These are phyloP conservation scores for Pammene aurita DNA, from an alignment of 2,888 invertebrate genomes.

Conservation along the genomic window DNA sequence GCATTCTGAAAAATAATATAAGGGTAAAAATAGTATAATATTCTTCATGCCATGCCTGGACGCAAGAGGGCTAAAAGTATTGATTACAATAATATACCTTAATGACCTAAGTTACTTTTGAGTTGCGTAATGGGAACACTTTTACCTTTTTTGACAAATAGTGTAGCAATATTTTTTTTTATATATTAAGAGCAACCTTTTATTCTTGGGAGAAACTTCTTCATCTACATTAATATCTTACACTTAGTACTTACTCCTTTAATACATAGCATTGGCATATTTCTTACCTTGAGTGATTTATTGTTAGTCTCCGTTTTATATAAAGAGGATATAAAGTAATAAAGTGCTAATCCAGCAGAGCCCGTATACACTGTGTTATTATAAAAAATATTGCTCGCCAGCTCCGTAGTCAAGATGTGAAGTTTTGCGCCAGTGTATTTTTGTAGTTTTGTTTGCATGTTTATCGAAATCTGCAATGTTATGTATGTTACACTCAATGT, in stretches of 20 bases:
- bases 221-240: background rate
- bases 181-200: no score
- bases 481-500: background rate
- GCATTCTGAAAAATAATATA: constrained; percentile 57
- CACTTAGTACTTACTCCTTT: no score
- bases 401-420: constrained; percentile 63
- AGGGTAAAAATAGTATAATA: no score
- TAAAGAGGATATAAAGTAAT: constrained; percentile 81
- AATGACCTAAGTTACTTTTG: no score
- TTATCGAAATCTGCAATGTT: constrained; percentile 73
- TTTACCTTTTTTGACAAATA: no score
- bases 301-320: constrained; percentile 51
- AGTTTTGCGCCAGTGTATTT: constrained; percentile 71
- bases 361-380: constrained; percentile 91
- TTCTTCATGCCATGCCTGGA: no score
- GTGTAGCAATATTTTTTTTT: no score
- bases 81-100: background rate
- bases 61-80: no score
- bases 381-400: constrained; percentile 72
- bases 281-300: constrained; percentile 59
- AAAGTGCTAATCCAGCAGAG: constrained; percentile 86
- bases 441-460: constrained; percentile 68
- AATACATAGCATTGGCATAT: background rate
- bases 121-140: no score
- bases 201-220: no score